Percentiles rank a stretch among this genome's conserved stretches.
Conservation (phyloP, 2,888 invertebrate genomes). For the Ormyrus pomaceus region DNA sequence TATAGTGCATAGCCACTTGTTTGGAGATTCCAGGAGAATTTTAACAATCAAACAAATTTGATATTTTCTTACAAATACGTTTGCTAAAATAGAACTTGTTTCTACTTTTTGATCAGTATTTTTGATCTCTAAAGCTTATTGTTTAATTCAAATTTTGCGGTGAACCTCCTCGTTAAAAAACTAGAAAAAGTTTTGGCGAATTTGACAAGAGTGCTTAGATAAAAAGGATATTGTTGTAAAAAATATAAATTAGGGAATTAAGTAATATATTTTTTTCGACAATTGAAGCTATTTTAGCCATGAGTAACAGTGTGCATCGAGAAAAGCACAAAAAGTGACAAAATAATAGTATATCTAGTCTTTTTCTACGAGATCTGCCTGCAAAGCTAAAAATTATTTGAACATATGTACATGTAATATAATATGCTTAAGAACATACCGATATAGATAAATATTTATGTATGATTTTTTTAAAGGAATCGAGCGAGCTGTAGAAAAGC, state of each 20-base stretch:
- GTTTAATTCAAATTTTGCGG: too few relatives aligned
- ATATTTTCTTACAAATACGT: constrained; percentile 31
- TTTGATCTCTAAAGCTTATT: background rate
- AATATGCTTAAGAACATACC: too few relatives aligned
- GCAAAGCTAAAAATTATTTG: constrained; percentile 21
- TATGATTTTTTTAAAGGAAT: too few relatives aligned
- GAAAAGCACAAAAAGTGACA: constrained; percentile 28
- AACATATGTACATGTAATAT: constrained; percentile 17
- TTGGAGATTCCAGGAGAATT: background rate
- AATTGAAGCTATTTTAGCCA: background rate
- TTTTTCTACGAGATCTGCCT: constrained; percentile 37
- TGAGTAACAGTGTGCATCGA: background rate
- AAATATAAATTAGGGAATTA: too few relatives aligned
- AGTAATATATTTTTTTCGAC: too few relatives aligned
- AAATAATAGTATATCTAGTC: constrained; percentile 46
- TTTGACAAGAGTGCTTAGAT: background rate
- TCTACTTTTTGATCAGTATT: constrained; percentile 44
- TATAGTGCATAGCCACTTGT: background rate
- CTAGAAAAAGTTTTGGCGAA: background rate
- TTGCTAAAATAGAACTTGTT: constrained; percentile 22
- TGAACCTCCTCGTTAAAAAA: background rate
- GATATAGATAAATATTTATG: too few relatives aligned
- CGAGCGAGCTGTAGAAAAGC: background rate
- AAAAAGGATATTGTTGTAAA: too few relatives aligned
- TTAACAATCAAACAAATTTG: constrained; percentile 29